These are phyloP conservation scores for Rotaria magnacalcarata DNA, from an alignment of 2,888 invertebrate species.

Conservation along the genomic window DNA sequence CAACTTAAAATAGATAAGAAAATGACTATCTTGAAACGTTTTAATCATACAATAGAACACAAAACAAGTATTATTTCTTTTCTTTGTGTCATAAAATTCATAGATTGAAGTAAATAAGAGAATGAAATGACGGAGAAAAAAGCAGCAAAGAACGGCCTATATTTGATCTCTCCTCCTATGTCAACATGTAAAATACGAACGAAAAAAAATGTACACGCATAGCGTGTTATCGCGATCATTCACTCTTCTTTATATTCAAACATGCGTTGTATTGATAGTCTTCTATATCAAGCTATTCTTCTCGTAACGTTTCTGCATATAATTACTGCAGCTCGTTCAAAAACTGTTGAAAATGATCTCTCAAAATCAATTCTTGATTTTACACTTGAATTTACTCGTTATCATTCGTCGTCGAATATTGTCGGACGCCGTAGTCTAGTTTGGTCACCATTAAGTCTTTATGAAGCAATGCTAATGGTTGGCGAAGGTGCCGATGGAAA, in stretches of 20 bases:
- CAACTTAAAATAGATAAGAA: not conserved
- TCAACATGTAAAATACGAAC: not conserved
- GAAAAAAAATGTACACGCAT: not conserved
- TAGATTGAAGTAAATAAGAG: not conserved
- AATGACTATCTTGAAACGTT: not conserved
- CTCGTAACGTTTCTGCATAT: not conserved
- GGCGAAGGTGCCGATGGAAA: conserved; percentile 11
- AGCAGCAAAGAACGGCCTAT: not conserved
- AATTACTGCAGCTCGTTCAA: not conserved
- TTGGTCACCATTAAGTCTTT: conserved; percentile 30
- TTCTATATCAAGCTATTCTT: not conserved
- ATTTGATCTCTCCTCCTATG: not conserved
- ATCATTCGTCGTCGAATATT: not conserved
- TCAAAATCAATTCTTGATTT: conserved; percentile 21
- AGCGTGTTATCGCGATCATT: not conserved
- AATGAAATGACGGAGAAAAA: not conserved
- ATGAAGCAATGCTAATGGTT: conserved; percentile 20
- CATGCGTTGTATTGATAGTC: not conserved
- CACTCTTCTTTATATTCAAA: not conserved
- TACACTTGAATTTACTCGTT: not conserved
- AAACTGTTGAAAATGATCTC: not conserved
- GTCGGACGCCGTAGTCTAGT: not conserved
- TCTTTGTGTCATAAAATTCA: not conserved
- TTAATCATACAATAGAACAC: not conserved
- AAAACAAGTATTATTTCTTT: not conserved